Percentiles rank a stretch among this genome's conserved stretches.
Conservation (phyloP, 2,797 vertebrate genomes). For the Falco columbarius region DNA sequence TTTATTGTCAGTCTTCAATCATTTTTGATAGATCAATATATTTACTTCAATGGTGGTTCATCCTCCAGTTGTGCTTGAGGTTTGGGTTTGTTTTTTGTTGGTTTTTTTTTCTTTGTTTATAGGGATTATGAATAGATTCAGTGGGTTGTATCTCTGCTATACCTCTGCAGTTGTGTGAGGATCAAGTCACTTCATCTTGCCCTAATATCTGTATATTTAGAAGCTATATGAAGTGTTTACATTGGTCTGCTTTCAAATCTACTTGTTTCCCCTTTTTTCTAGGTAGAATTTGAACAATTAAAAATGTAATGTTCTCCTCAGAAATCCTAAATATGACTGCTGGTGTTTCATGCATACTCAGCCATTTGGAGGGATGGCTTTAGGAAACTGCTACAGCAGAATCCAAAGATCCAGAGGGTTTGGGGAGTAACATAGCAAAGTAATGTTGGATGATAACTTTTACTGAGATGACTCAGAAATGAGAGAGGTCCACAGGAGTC, state of each 20-base stretch:
- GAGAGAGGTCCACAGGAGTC: neutral
- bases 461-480: neutral
- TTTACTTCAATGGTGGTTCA: conserved; percentile 41
- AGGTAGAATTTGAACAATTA: neutral
- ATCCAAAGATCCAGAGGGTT: neutral
- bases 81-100: neutral
- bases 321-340: neutral
- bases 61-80: neutral
- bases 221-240: neutral
- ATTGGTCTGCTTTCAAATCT: neutral
- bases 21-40: conserved; percentile 63
- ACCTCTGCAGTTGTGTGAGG: rapidly evolving
- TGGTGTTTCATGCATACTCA: neutral
- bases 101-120: neutral
- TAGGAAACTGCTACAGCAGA: neutral
- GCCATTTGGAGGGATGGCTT: neutral
- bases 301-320: neutral
- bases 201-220: neutral
- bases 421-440: neutral
- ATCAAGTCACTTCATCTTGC: neutral
- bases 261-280: neutral
- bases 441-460: neutral
- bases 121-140: neutral
- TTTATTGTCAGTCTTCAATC: conserved; percentile 66
- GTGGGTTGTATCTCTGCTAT: neutral